Evolutionary conservation across 1,140 invertebrate genomes (phyloP), one percentile per base, ranked within the genome.

Genomic region (Oppia nitens): DNA sequence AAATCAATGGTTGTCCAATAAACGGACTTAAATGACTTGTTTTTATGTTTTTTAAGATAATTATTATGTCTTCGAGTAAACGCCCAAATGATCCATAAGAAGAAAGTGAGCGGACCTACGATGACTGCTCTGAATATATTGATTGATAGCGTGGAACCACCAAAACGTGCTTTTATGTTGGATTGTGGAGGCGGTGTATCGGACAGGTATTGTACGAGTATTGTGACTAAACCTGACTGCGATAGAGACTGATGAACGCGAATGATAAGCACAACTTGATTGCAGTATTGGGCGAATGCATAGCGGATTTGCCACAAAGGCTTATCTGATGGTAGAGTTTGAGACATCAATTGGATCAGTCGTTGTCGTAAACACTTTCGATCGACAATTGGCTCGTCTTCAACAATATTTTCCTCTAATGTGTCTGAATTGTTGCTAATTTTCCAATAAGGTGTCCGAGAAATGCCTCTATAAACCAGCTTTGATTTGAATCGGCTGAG

Each of bases 261-360:
- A 12, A 79, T 65, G 21, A 80, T 65, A 3, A 78, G 69, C 14
- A 78, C 60, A 2, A 79, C 69, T 40, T 76, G 74, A 53, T 60
- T 56, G 17, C 53, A 47, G 29, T 54, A 62, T n/a, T 28, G 3
- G 25, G 60, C 40, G n/a, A 12, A 32, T 4, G 27, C 29, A 20
- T 52, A 61, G 27, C 66, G 54, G 6, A 79, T 68, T 63, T 80
- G 77, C 78, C 78, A 80, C 1, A 77, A 67, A 0, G 78, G 76
- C 55, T 72, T 70, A 9, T 73, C 67, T 14, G 64, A 51, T 0
- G 71, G 63, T 24, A 79, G 62, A 1, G 70, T 69, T 51, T 74
- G 67, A 0, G 64, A 67, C 26, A 78, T 67, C 28, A 78, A 68
- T 17, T 48, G 9, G 24, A 24, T 57, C 4, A 57, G 20, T 50